A percentile compares a stretch with the other conserved stretches of the same genome.
phyloP scores from a whole-genome alignment of 2,797 vertebrate species.

The Botia almorhae region DNA sequence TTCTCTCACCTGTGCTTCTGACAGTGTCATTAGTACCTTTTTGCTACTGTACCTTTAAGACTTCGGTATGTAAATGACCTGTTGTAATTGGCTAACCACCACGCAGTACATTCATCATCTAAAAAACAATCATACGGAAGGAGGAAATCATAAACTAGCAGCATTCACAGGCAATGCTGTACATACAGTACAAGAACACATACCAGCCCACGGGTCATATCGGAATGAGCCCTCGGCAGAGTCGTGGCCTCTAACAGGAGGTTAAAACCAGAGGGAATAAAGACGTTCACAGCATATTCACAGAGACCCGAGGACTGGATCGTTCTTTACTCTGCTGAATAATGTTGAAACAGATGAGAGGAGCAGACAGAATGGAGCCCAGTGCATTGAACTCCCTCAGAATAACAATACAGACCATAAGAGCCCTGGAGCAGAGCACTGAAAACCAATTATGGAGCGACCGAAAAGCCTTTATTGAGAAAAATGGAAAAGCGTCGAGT shows the following conservation, averaged over 20 bases:
- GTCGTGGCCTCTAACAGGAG: conserved; percentile 38
- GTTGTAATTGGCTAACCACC: background rate
- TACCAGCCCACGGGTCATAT: conserved; percentile 15
- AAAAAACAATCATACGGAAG: background rate
- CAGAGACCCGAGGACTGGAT: conserved; percentile 42
- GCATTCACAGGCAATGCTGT: background rate
- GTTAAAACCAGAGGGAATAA: conserved; percentile 25
- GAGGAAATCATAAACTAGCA: background rate
- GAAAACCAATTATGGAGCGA: conserved; percentile 48
- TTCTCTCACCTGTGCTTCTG: background rate
- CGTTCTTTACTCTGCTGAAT: conserved; percentile 44
- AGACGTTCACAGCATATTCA: conserved; percentile 27
- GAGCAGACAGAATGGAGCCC: conserved; percentile 25
- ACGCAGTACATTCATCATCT: background rate
- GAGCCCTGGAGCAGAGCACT: conserved; percentile 38
- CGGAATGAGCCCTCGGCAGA: conserved; percentile 35
- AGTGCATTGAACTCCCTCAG: conserved; percentile 18
- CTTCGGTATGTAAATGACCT: background rate
- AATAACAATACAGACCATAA: conserved; percentile 39
- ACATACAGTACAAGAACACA: conserved; percentile 28
- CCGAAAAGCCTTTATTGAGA: conserved; percentile 35
- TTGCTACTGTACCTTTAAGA: conserved; percentile 3
- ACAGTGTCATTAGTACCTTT: too few species aligned
- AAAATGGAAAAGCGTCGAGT: conserved; percentile 8
- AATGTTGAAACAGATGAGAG: conserved; percentile 48